Conservation (phyloP, 2,888 invertebrate genomes). For the Entomobrya multifasciata region DNA sequence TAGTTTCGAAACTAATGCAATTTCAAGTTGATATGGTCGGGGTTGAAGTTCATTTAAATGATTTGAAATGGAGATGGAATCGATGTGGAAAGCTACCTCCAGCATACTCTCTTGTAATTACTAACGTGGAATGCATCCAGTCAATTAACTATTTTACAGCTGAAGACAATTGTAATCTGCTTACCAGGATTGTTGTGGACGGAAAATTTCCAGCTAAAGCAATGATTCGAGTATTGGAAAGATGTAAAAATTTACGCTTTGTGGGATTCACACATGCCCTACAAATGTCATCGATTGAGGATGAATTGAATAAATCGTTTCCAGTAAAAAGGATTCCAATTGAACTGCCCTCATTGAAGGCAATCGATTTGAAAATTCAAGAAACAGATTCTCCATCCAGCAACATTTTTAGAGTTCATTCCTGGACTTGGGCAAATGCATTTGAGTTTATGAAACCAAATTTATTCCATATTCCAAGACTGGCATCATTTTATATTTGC, state of each 20-base stretch:
- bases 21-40: slow-evolving; percentile 60
- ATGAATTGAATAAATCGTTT: slow-evolving; percentile 36
- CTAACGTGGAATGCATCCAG: slow-evolving; percentile 30
- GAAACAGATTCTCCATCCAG: slow-evolving; percentile 2
- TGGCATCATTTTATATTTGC: slow-evolving; percentile 36
- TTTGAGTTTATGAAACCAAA: slow-evolving; percentile 53
- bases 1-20: slow-evolving; percentile 62
- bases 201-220: slow-evolving; percentile 42
- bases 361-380: slow-evolving; percentile 47
- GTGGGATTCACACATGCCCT: slow-evolving; percentile 57
- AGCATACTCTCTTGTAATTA: slow-evolving; percentile 40
- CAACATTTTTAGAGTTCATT: slow-evolving; percentile 58
- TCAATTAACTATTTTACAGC: slow-evolving; percentile 30
- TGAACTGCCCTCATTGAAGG: slow-evolving; percentile 18
- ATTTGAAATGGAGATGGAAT: slow-evolving; percentile 54
- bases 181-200: slow-evolving; percentile 51
- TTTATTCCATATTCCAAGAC: slow-evolving; percentile 36
- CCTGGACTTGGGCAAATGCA: slow-evolving; percentile 61
- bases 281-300: slow-evolving; percentile 42
- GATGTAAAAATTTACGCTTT: slow-evolving; percentile 39
- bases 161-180: slow-evolving; percentile 43
- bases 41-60: slow-evolving; percentile 47
- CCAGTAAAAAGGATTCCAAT: slow-evolving; percentile 18
- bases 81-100: slow-evolving; percentile 48
- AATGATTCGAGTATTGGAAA: slow-evolving; percentile 11